Evolutionary conservation across 2,888 invertebrate genomes (phyloP).

Genomic region (Lasioglossum leucozonium): DNA sequence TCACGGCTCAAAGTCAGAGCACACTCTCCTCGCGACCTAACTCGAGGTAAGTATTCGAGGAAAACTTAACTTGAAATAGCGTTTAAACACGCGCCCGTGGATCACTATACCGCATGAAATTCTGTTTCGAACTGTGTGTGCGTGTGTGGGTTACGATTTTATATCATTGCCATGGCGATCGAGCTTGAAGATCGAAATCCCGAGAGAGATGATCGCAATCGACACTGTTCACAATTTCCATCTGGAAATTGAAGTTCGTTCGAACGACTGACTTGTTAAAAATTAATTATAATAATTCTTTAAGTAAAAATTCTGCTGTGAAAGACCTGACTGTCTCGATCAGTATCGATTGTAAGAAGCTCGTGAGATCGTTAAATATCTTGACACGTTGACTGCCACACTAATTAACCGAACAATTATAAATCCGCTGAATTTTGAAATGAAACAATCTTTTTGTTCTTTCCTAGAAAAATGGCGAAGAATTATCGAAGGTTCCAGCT

Average conservation of each 20-base stretch:
- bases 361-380: not conserved
- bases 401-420: not conserved
- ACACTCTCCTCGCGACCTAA: not conserved
- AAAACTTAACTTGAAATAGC: not conserved
- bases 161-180: conserved; percentile 48
- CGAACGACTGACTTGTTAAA: not conserved
- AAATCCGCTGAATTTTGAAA: not conserved
- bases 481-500: not conserved
- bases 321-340: not conserved
- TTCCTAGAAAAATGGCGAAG: not conserved
- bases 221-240: not conserved
- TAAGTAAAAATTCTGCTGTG: not conserved
- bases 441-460: not conserved
- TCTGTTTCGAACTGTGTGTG: not conserved
- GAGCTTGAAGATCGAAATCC: not conserved
- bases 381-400: not conserved
- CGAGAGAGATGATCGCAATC: conserved; percentile 6
- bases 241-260: too few species aligned
- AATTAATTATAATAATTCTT: not conserved
- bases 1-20: conserved; percentile 45
- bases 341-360: not conserved
- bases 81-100: not conserved
- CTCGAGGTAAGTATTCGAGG: conserved; percentile 51
- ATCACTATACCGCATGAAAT: not conserved
- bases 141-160: not conserved